Conservation (phyloP, 2,888 invertebrate species). For the Andrena bicolor region DNA sequence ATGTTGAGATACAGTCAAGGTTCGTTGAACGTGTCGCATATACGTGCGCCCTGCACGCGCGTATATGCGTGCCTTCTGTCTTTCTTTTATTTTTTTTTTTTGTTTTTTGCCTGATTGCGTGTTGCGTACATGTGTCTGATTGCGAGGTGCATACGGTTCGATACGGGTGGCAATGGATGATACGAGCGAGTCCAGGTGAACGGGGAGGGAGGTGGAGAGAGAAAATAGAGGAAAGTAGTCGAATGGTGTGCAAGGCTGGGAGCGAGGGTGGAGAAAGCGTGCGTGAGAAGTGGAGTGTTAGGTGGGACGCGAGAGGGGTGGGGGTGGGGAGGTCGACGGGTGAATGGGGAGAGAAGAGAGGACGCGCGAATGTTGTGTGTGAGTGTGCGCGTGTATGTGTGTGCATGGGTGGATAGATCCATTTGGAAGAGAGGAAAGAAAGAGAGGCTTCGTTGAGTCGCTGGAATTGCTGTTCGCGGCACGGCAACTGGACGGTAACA, state of each 20-base stretch:
- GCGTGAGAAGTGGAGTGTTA: slow-evolving; percentile 44
- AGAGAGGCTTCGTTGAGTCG: slow-evolving; percentile 62
- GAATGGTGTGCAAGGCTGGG: slow-evolving; percentile 41
- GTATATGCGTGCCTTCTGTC: slow-evolving; percentile 32
- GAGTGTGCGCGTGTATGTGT: slow-evolving; percentile 1
- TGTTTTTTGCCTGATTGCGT: slow-evolving; percentile 16
- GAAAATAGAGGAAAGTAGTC: slow-evolving; percentile 8
- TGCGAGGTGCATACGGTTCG: slow-evolving; percentile 24
- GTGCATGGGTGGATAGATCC: slow-evolving; percentile 31
- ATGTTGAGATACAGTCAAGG: neutral
- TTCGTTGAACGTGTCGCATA: slow-evolving; percentile 41
- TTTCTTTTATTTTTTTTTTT: no score
- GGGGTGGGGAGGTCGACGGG: slow-evolving; percentile 27
- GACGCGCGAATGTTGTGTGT: slow-evolving; percentile 17
- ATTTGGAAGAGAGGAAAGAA: slow-evolving; percentile 54
- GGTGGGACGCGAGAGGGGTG: slow-evolving; percentile 45
- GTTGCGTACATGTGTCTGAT: slow-evolving; percentile 23
- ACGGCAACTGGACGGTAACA: slow-evolving; percentile 62
- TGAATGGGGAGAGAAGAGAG: slow-evolving; percentile 29
- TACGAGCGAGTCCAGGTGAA: slow-evolving; percentile 31
- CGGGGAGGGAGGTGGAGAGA: neutral
- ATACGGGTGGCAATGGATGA: slow-evolving; percentile 17
- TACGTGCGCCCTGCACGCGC: slow-evolving; percentile 34
- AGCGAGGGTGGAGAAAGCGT: slow-evolving; percentile 55
- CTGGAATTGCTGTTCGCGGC: slow-evolving; percentile 61